Base-by-base conservation (phyloP, 1,140 invertebrate species). In the Temnothorax curvispinosus region DNA sequence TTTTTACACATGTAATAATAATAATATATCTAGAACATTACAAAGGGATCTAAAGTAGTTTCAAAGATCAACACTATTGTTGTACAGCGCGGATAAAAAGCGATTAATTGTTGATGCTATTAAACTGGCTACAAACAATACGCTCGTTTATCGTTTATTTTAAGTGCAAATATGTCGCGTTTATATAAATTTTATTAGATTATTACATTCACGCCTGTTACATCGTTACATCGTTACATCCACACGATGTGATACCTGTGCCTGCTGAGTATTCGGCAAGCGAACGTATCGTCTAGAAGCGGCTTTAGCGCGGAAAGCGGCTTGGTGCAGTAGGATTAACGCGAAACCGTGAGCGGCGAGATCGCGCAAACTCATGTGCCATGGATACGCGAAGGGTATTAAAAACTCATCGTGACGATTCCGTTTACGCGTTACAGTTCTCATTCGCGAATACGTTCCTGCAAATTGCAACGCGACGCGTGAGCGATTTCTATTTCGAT, bases 201-300 rank as follows among this genome's bases (percentile, higher is more conserved):
- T 60, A 60, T 32, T 65, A 71, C 15, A 44, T 44, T 15, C 21
- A 44, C 15, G 8, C 21, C 6, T 54, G 9, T 71, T 81, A 41
- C n/a, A 80, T 41, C 60, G 35, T 44, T 67, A 44, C 41, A 67
- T 71, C n/a, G 35, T 44, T 67, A 44, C 41, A 67, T 71, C n/a
- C 47, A 71, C 58, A 35, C 47, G 50, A 27, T 54, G 21, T 54
- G 47, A 71, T 81, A 52, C 47, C 64, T 27, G 35, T n/a, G 35
- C 56, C 64, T 71, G 38, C 35, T 58, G 78, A 81, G 78, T 81
- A 56, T 81, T 71, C 38, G 50, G 21, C 50, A 52, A 44, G 52
- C 65, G 27, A 56, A 41, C 50, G 64, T 81, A 81, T 81, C 78
- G 38, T 58, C 78, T 81, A 81, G 78, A 81, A 81, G 78, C 78